phyloP scores from a whole-genome alignment of 30 jellyfish, hydroid and myxozoan genomes.

The Rhopilema esculentum region DNA sequence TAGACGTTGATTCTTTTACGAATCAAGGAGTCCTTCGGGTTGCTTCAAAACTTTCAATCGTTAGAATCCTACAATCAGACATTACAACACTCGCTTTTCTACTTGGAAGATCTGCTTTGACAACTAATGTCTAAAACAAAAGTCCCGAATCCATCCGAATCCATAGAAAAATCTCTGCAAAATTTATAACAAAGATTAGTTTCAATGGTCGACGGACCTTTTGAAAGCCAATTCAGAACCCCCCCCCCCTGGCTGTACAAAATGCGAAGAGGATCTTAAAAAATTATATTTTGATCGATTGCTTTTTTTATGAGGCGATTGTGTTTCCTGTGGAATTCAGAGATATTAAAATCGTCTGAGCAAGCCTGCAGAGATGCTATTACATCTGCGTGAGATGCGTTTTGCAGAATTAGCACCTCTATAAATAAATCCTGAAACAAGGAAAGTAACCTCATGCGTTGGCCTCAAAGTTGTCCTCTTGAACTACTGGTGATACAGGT shows the following conservation, averaged over 20 bases:
- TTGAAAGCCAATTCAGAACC: neutral
- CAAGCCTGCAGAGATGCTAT: neutral
- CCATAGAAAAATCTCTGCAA: neutral
- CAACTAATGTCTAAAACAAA: neutral
- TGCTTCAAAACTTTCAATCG: too few species aligned
- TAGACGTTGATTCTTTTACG: too few species aligned
- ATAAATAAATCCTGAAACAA: neutral
- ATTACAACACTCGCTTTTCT: neutral
- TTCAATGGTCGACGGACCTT: neutral
- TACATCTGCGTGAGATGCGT: neutral
- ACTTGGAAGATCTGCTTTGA: neutral
- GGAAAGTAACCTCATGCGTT: neutral
- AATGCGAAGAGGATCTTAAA: neutral
- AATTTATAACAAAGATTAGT: neutral
- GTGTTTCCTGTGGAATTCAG: neutral
- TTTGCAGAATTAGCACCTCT: neutral
- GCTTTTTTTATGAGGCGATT: neutral
- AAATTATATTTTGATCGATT: neutral
- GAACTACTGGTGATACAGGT: too few species aligned
- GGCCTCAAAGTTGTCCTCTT: neutral
- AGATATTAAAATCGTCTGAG: neutral
- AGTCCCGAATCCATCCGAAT: neutral
- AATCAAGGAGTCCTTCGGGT: too few species aligned
- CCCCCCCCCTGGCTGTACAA: neutral
- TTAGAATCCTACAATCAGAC: too few species aligned